Base-by-base conservation (phyloP, 1,140 invertebrate species). In the Cylas formicarius region DNA sequence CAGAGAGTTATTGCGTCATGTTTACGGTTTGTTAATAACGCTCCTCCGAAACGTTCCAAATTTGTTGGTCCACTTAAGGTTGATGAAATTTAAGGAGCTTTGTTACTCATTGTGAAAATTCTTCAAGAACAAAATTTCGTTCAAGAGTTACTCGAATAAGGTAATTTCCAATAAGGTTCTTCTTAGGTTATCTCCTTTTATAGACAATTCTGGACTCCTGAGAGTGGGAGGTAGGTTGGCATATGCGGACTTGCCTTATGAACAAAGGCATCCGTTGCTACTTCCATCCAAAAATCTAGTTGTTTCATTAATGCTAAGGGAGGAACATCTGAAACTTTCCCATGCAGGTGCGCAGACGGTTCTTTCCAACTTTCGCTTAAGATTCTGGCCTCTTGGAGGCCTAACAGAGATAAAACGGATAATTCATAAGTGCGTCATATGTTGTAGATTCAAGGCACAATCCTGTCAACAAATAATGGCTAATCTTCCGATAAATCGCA, bases 201-300 rank as follows among this genome's bases (percentile, higher is more conserved):
- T 57, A 2, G 52, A 62, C 40, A 27, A 22, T 18, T 19, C 33
- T 13, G 50, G 52, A 6, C 8, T 56, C 14, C 10, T 41, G 10
- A 23, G 38, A 10, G 38, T 41, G 2, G 34, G 34, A 21, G 34
- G 34, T 37, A 6, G 34, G n/a, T 18, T 37, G 6, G 9, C 6
- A 21, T n/a, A 37, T 6, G 27, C 38, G 2, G 10, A 24, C 6
- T 16, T 41, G 8, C 38, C 38, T 4, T 38, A 39, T 24, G 24
- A 41, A 10, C 38, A 41, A 14, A 41, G 17, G 13, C 19, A 17
- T 29, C 42, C 42, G 8, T 23, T 44, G 4, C 7, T 44, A 26
- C 19, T 44, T 11, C 33, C 32, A 1, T 19, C 21, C 1, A 44
- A 37, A 39, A 9, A 38, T 37, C 33, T 36, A n/a, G 2, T 44